Evolutionary conservation across 92 coral and sea anemone species (phyloP), one percentile per base, ranked within the genome.

Genomic region (Meandrina meandrites): DNA sequence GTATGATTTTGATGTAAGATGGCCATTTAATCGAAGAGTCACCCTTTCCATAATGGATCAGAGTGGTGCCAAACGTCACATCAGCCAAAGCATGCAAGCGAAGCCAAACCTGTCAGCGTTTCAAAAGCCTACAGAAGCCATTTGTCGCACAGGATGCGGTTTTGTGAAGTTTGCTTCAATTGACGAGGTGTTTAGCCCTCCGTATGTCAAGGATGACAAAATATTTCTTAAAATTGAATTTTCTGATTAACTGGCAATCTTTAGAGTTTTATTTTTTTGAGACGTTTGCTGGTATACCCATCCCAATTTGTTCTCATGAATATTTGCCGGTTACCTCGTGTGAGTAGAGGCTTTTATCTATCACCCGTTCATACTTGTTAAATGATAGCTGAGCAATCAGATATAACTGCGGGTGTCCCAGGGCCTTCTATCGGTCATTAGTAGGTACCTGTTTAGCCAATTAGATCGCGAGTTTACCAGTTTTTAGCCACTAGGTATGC

Each of bases 1-100:
- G 15, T 79, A 2, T 57, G 83, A 79, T 36, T 14, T 35, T 30
- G 3, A 21, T 8, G 70, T 34, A 0, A 34, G 28, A 3, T 79
- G 83, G 83, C 83, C 83, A 1, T 79, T 58, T 19, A 17, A 53
- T 22, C 51, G 34, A 22, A 79, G 72, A 60, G 58, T 79, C 71
- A 79, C 53, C 10, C 19, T 79, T 4, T 79, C 83, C 51, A 57
- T 79, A 3, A 22, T 79, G 9, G 83, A 79, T 79, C 83, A 36
- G 72, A 79, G 83, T 58, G 83, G 72, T 60, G 83, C 83, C 31
- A 37, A 37, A 22, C 27, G 50, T 24, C 71, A 79, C 50, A 56
- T 79, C 47, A 79, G 83, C 58, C 71, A 30, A 57, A 57, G 10
- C 22, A 12, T 79, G 45, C 78, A 73, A 36, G 78, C 78, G 0